Evolutionary conservation across 2,113 vertebrate species (phyloP).

Genomic region (Gymnobelideus leadbeateri): DNA sequence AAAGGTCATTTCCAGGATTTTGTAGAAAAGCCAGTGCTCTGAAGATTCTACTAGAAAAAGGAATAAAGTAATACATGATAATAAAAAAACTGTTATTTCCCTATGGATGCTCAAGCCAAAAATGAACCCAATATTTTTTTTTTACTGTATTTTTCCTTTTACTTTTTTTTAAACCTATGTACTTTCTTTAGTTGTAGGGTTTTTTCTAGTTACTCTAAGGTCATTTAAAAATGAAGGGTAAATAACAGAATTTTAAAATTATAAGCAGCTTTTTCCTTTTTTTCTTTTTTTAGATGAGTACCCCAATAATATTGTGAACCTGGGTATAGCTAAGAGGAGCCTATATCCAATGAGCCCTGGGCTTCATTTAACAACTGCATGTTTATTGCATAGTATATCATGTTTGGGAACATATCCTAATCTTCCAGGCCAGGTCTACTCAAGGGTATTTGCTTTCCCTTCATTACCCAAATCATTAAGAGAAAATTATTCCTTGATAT

Average conservation of each 20-base stretch:
- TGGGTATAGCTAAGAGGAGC: not conserved
- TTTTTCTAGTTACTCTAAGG: not conserved
- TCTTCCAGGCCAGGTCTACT: not conserved
- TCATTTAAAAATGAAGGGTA: not conserved
- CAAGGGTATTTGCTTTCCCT: constrained; percentile 11
- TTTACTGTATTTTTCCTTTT: not conserved
- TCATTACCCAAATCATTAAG: constrained; percentile 32
- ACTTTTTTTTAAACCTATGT: not conserved
- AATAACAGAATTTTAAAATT: not conserved
- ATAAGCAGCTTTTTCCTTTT: not conserved
- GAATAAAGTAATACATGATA: not conserved
- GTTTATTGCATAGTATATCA: not conserved
- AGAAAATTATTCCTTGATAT: constrained; percentile 9
- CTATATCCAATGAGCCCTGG: not conserved
- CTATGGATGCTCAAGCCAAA: not conserved
- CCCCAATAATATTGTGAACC: not conserved
- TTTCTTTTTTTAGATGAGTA: not conserved
- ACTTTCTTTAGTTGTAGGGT: not conserved
- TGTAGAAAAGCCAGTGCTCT: not conserved
- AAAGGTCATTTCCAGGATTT: constrained; percentile 17
- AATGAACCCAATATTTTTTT: constrained; percentile 29
- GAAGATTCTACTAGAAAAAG: not conserved
- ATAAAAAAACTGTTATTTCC: not conserved
- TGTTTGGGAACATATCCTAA: not conserved
- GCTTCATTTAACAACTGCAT: not conserved